phyloP scores from a whole-genome alignment of 2,113 vertebrate species.

The Gadus chalcogrammus region DNA sequence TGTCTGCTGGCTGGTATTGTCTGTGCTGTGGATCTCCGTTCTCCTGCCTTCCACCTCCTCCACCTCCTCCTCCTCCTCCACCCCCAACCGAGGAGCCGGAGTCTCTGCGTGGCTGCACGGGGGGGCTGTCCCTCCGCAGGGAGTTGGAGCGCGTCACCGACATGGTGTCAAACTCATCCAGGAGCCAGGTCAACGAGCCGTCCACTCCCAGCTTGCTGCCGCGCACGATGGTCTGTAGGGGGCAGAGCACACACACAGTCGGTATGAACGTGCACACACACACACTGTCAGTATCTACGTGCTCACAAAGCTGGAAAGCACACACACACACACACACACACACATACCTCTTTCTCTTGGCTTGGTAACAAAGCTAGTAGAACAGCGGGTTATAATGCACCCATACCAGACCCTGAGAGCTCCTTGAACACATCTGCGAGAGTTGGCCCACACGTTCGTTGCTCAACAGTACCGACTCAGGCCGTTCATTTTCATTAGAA shows the following conservation, averaged over 20 bases:
- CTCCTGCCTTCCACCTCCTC: constrained; percentile 62
- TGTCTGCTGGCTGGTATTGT: constrained; percentile 49
- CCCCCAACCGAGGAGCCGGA: constrained; percentile 61
- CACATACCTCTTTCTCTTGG: neutral
- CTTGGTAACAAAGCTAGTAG: too few species aligned
- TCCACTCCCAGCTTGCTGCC: constrained; percentile 84
- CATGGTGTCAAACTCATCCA: constrained; percentile 92
- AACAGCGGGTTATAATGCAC: too few species aligned
- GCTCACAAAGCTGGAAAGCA: too few species aligned
- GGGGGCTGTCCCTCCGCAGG: constrained; percentile 85
- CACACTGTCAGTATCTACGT: neutral
- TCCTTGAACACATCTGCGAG: too few species aligned
- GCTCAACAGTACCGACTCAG: too few species aligned
- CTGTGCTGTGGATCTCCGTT: constrained; percentile 58
- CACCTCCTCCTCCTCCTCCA: constrained; percentile 13
- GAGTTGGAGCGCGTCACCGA: constrained; percentile 94
- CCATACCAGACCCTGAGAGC: too few species aligned
- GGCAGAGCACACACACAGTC: neutral
- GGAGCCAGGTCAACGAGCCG: constrained; percentile 87
- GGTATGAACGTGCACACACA: neutral
- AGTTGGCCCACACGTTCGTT: too few species aligned
- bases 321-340: neutral
- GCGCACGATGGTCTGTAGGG: constrained; percentile 82
- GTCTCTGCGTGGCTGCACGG: constrained; percentile 68
- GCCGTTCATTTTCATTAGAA: too few species aligned